phyloP scores from a whole-genome alignment of 2,113 vertebrate species.

The Hiodon tergisus region DNA sequence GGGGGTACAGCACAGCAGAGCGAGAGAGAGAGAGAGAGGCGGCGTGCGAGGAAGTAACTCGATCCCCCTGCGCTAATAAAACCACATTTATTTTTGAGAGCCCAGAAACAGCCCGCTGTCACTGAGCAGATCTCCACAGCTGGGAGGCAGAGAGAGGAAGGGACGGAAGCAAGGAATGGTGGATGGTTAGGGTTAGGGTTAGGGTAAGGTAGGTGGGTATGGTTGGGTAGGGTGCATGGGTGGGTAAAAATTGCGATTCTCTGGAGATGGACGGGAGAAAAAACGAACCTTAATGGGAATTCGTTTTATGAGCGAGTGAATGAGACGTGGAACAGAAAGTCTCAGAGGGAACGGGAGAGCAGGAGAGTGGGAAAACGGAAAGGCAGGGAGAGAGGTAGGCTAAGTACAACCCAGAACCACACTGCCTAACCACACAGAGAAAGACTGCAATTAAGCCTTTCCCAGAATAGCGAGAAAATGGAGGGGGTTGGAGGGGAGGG shows the following conservation, averaged over 20 bases:
- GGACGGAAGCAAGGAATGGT: neutral
- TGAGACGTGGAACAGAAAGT: neutral
- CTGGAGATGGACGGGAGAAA: neutral
- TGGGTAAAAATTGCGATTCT: neutral
- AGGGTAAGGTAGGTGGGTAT: neutral
- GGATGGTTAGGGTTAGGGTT: neutral
- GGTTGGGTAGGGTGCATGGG: neutral
- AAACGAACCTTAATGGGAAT: neutral
- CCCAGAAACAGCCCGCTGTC: conserved; percentile 55
- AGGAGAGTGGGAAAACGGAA: conserved; percentile 7
- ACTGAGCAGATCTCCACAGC: conserved; percentile 43
- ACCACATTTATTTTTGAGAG: conserved; percentile 59
- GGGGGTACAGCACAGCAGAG: conserved; percentile 10
- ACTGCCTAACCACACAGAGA: conserved; percentile 44
- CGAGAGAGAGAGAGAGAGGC: conserved; percentile 13
- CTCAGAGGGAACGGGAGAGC: neutral
- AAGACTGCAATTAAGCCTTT: conserved; percentile 52
- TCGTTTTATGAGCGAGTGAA: neutral
- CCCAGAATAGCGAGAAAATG: conserved; percentile 53
- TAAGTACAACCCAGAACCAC: conserved; percentile 37
- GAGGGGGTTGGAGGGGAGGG: conserved; percentile 2
- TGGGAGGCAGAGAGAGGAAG: conserved; percentile 3
- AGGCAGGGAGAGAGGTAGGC: conserved; percentile 10
- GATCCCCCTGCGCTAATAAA: conserved; percentile 51
- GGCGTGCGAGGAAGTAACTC: conserved; percentile 39